Base-by-base conservation (phyloP, 1,140 invertebrate species). In the Pseudomyrmex pallidus region DNA sequence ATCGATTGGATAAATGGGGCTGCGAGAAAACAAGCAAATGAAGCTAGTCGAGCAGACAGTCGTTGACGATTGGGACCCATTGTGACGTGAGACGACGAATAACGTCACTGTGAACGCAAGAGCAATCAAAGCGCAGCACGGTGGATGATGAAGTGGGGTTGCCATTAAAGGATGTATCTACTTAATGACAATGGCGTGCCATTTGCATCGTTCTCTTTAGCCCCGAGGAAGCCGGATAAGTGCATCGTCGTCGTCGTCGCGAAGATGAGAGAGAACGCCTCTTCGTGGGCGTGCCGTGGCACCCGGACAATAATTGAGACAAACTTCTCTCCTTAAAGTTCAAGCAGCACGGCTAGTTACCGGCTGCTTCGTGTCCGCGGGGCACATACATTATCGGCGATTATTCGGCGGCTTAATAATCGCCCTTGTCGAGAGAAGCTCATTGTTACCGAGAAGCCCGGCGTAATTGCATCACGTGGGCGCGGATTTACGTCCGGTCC, bases 131-230 rank as follows among this genome's bases (percentile, higher is more conserved):
- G 56, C 59, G 15, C 20, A 76, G 54, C 52, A 61, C 77, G 52
- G 59, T 78, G 77, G 73, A 83, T 85, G 78, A 83, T 74, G 77
- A 77, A 76, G 77, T 25, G 44, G 52, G 57, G 77, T 35, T 78
- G 86, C 77, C 77, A 85, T 88, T 85, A 89, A 89, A 89, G 87
- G 87, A 89, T 89, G 87, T 85, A 88, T 88, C 86, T 84, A 89
- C 83, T 89, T 89, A 85, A 89, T 89, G 86, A 89, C 87, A 89
- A 89, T 89, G 68, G 78, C 20, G 73, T 85, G 84, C 78, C 78
- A 89, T 89, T 89, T 89, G 87, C 86, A 89, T 89, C 82, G 67
- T 67, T 84, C 13, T 74, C 78, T 78, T 77, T 77, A 67, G 56
- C 25, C 72, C 78, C 57, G 86, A 84, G 80, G 87, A 87, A 88